phyloP scores from a whole-genome alignment of 2,797 vertebrate genomes.

The Notolabrus celidotus region DNA sequence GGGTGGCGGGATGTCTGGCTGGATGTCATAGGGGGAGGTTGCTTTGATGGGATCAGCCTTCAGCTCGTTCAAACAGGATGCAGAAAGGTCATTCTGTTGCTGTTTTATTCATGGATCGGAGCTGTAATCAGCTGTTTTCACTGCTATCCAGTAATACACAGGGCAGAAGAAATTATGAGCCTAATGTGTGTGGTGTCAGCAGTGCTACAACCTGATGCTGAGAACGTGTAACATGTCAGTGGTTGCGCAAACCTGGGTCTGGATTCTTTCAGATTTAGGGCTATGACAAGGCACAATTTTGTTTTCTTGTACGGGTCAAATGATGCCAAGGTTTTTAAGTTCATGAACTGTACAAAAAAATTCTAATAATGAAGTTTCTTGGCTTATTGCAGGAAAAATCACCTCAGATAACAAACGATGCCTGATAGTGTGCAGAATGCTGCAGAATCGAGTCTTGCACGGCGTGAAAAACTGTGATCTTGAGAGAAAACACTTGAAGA shows the following conservation, averaged over 20 bases:
- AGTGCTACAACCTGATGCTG: constrained; percentile 20
- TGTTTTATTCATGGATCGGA: constrained; percentile 55
- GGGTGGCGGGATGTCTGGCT: constrained; percentile 51
- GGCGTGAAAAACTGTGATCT: background rate
- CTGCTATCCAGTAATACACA: constrained; percentile 10
- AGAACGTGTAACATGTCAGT: constrained; percentile 31
- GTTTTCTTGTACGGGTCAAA: too few species aligned
- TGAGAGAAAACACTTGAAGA: constrained; percentile 30
- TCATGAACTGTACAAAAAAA: constrained; percentile 7
- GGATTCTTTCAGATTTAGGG: too few species aligned
- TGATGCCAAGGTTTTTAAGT: too few species aligned
- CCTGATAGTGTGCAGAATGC: background rate
- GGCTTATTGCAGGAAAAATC: background rate
- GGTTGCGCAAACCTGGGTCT: constrained; percentile 52
- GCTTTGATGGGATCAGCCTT: constrained; percentile 74
- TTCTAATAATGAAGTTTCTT: background rate
- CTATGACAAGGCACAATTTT: too few species aligned
- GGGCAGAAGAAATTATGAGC: constrained; percentile 11
- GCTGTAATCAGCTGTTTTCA: constrained; percentile 45
- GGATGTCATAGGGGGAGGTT: constrained; percentile 48
- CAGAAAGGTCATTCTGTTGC: constrained; percentile 71
- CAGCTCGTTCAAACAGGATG: constrained; percentile 64
- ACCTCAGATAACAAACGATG: background rate
- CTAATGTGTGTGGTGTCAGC: constrained; percentile 27
- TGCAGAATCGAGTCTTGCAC: constrained; percentile 4